Percentiles rank a stretch among this genome's conserved stretches.
Conservation (phyloP, 2,113 vertebrate genomes). For the Varanus salvator region DNA sequence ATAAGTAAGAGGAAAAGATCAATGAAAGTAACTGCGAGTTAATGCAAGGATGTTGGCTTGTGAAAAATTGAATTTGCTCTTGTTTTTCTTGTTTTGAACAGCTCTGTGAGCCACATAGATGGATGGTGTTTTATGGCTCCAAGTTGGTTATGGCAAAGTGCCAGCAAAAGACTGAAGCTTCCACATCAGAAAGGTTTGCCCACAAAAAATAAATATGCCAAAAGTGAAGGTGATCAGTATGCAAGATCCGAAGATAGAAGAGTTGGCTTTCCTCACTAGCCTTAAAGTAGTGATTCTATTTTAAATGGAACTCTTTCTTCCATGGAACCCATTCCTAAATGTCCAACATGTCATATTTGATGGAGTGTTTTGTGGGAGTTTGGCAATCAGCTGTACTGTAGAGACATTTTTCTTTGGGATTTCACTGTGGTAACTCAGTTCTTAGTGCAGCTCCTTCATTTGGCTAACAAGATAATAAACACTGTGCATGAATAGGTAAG, state of each 20-base stretch:
- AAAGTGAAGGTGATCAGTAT: neutral
- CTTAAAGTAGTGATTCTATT: neutral
- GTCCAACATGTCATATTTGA: constrained; percentile 26
- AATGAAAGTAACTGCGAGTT: constrained; percentile 61
- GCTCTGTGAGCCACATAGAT: neutral
- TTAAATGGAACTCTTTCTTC: constrained; percentile 17
- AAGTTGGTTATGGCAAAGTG: constrained; percentile 31
- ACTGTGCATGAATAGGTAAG: constrained; percentile 18
- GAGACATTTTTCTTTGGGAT: constrained; percentile 15
- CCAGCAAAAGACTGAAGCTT: constrained; percentile 24
- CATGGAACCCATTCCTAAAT: neutral
- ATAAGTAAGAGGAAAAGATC: constrained; percentile 68
- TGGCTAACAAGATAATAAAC: constrained; percentile 6
- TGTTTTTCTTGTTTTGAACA: constrained; percentile 44
- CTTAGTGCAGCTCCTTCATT: constrained; percentile 23
- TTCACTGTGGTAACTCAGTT: constrained; percentile 26
- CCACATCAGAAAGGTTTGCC: constrained; percentile 20
- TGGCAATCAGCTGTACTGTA: constrained; percentile 5
- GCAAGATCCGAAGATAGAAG: constrained; percentile 33
- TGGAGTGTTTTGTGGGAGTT: constrained; percentile 19
- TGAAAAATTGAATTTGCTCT: constrained; percentile 60
- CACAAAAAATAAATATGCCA: constrained; percentile 6
- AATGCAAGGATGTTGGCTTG: constrained; percentile 51
- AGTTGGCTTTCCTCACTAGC: neutral
- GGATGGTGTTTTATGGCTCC: constrained; percentile 48